A percentile compares a stretch with the other conserved stretches of the same genome.
Evolutionary conservation across 2,113 vertebrate genomes (phyloP).

Genomic region (Corythoichthys haematopterus): DNA sequence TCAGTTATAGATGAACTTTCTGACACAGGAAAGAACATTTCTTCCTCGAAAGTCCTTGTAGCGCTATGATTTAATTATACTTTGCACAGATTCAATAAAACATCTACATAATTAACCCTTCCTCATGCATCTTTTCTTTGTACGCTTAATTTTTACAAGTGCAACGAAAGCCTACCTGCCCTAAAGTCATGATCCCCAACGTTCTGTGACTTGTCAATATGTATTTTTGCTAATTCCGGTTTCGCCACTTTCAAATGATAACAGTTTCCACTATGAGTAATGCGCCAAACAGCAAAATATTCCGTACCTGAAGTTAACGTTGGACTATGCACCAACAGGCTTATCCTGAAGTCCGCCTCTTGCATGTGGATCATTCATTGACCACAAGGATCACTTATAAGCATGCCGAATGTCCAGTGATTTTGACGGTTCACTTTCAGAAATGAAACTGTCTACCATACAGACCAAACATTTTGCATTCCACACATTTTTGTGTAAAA

Average conservation of each 20-base stretch:
- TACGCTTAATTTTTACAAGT: too few relatives aligned
- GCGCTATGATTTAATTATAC: too few relatives aligned
- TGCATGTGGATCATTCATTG: background rate
- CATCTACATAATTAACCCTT: too few relatives aligned
- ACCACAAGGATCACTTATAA: background rate
- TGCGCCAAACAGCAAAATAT: background rate
- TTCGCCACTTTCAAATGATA: background rate
- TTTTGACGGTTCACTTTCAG: background rate
- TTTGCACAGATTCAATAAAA: too few relatives aligned
- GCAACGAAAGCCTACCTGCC: background rate
- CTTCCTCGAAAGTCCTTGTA: too few relatives aligned
- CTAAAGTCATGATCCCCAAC: background rate
- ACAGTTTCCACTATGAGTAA: background rate
- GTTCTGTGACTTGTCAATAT: background rate
- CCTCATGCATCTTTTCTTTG: too few relatives aligned
- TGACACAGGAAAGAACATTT: too few relatives aligned
- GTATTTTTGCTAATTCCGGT: background rate
- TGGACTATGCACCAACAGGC: background rate
- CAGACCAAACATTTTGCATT: constrained; percentile 28
- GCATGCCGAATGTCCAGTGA: background rate
- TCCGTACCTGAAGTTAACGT: background rate
- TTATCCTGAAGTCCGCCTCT: background rate
- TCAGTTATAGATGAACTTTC: too few relatives aligned
- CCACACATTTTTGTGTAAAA: constrained; percentile 29
- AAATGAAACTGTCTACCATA: constrained; percentile 18